phyloP scores from a whole-genome alignment of 2,113 vertebrate species.

The Cathartes aura region DNA sequence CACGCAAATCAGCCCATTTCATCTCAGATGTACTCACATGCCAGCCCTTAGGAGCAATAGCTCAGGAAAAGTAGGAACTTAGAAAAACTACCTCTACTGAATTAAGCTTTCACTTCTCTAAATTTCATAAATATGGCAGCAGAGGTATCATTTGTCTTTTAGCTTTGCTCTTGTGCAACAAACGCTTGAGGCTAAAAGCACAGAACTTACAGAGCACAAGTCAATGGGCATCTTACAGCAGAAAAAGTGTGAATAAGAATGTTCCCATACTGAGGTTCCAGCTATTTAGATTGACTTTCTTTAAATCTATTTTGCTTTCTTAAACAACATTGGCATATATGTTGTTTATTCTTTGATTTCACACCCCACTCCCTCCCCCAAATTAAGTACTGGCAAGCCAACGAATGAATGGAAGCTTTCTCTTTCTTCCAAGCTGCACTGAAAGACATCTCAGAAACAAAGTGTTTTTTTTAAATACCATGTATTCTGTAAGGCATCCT shows the following conservation, averaged over 20 bases:
- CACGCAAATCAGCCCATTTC: neutral
- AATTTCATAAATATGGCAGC: neutral
- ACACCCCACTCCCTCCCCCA: neutral
- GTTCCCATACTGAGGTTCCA: neutral
- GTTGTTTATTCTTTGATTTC: neutral
- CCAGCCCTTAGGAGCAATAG: neutral
- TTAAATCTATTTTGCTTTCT: neutral
- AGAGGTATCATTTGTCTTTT: neutral
- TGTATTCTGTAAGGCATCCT: neutral
- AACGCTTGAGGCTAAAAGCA: neutral
- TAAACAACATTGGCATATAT: neutral
- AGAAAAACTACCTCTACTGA: neutral
- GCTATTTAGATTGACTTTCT: neutral
- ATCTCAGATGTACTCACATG: rapidly evolving
- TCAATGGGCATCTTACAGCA: neutral
- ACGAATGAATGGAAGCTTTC: neutral
- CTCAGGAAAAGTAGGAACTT: neutral
- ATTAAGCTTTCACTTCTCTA: neutral
- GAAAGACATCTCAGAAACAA: neutral
- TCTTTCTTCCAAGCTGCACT: neutral
- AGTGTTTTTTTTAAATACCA: neutral
- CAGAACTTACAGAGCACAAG: neutral
- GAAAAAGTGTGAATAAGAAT: neutral
- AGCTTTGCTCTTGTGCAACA: neutral
- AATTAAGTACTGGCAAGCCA: neutral